Base-by-base conservation (phyloP, 1,140 invertebrate genomes). In the Bombus huntii region DNA sequence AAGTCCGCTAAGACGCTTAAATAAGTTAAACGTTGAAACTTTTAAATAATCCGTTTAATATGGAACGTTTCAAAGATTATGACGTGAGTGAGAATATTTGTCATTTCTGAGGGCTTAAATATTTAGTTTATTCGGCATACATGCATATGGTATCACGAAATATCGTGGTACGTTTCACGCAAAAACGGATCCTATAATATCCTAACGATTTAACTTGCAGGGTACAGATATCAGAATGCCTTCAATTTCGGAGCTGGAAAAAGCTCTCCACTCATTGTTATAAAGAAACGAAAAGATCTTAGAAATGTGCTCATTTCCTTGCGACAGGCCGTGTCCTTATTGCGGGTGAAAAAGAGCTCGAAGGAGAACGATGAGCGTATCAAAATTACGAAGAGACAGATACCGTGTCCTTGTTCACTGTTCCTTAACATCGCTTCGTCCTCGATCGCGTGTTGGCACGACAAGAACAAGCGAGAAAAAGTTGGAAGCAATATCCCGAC, bases 401-500 rank as follows among this genome's bases (percentile, higher is more conserved):
- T 28, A 79, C 13, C 62, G 42, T 9, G 42, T n/a, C 34, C 68
- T 44, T 44, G 42, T 39, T 72, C 65, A 1, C 28, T 13, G 22
- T n/a, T 42, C 44, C 65, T 28, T 34, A 28, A 37, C 31, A 31
- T 68, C 2, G 25, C 12, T 13, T 8, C 25, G 25, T 10, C 42
- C 12, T 53, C 57, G 75, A 70, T 70, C 44, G 77, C 65, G 31
- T n/a, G 37, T 28, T 34, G 28, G n/a, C n/a, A 22, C 37, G 22
- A 28, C 65, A 83, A 83, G 74, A 78, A 78, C 15, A 12, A 39
- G 68, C 39, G 10, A 31, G 37, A 73, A 85, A 80, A 85, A 72
- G 68, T 72, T 42, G 9, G 42, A 65, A 25, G 76, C 76, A 53
- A 80, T 80, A 42, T 79, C 53, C 31, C 66, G 31, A 31, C 37